These are phyloP conservation scores for Psylliodes chrysocephalus DNA, from an alignment of 2,888 invertebrate genomes.

Conservation along the genomic window DNA sequence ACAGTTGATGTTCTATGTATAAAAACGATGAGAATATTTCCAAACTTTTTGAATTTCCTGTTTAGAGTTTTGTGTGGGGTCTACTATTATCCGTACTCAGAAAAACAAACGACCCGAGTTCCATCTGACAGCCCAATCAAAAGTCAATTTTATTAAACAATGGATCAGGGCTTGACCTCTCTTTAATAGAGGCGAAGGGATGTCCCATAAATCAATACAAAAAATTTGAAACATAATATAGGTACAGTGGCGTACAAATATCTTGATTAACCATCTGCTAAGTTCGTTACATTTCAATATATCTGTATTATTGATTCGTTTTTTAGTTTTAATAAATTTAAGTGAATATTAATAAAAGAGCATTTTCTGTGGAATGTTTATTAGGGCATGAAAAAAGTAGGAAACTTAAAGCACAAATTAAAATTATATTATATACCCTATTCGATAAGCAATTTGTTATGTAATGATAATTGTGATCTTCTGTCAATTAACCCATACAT, in stretches of 20 bases:
- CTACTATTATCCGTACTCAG: not conserved
- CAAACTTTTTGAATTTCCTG: too few relatives aligned
- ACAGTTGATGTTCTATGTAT: too few relatives aligned
- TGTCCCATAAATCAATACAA: not conserved
- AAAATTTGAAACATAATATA: not conserved
- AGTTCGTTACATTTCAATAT: not conserved
- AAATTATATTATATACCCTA: too few relatives aligned
- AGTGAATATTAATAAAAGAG: too few relatives aligned
- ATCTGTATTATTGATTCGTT: not conserved
- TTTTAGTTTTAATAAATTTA: not conserved
- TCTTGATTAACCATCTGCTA: not conserved
- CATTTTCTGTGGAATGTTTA: too few relatives aligned
- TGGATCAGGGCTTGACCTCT: not conserved
- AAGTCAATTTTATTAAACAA: constrained; percentile 2
- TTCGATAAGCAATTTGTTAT: too few relatives aligned
- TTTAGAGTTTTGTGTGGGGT: too few relatives aligned
- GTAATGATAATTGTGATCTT: too few relatives aligned
- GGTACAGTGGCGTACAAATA: not conserved
- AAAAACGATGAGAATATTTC: too few relatives aligned
- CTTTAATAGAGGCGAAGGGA: not conserved
- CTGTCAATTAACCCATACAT: too few relatives aligned
- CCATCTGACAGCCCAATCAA: not conserved
- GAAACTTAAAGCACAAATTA: too few relatives aligned
- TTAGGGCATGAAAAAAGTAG: too few relatives aligned
- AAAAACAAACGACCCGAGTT: not conserved